Base-by-base conservation (phyloP, 2,888 invertebrate genomes). In the Lasioglossum calceatum region DNA sequence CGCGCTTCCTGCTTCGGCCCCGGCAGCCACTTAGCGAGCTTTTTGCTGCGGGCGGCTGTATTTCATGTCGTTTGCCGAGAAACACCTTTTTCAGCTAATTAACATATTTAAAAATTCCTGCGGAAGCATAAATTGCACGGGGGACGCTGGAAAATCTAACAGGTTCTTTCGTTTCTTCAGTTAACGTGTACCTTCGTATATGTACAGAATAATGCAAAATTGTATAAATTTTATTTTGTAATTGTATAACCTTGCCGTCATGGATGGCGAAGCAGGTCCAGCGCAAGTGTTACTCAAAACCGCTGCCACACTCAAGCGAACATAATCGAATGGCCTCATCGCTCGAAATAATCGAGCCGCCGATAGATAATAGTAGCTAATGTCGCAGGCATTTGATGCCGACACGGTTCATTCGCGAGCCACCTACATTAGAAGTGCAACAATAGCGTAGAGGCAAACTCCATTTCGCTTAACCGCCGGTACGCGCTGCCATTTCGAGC, bases 351-450 rank as follows among this genome's bases (percentile, higher is more conserved):
- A 82, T 77, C 67, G 12, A 50, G 79, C 74, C 77, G 82, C 50
- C n/a, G 76, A 74, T 67, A 64, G 81, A 75, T 86, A 87, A 80
- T 85, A n/a, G 85, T 14, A 79, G 7, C 64, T 86, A 79, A 77
- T 80, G 87, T 82, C 78, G 47, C 78, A 81, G 79, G 79, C 42
- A 85, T 81, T 86, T 67, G 78, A 85, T 77, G 77, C 70, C 77
- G 81, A 70, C 79, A 79, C 61, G 74, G 73, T 86, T 23, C 78
- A 58, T 76, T 67, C 79, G 73, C 75, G 23, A 77, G 39, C 80
- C 80, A 80, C 80, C 85, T 81, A 77, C 84, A 61, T 76, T 74
- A 36, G 54, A 39, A 19, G 47, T 36, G 80, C 32, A 58, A 77
- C 77, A 86, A 71, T 84, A 78, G 78, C 78, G 85, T 81, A 42